Base-by-base conservation (phyloP, 2,888 invertebrate genomes). In the Coleophora flavipennella region DNA sequence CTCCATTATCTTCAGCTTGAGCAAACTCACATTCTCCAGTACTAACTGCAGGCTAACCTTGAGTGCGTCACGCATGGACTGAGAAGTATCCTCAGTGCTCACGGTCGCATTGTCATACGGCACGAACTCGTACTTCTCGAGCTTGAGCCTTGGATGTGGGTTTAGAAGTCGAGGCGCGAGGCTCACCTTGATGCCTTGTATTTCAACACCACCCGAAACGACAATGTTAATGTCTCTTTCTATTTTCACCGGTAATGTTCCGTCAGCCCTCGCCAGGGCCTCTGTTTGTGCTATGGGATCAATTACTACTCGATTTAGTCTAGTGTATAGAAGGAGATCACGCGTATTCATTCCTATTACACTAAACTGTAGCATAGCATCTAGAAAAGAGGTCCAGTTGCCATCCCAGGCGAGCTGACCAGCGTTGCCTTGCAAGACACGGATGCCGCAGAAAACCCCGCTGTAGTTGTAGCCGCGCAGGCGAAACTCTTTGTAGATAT, bases 301-400 rank as follows among this genome's bases (percentile, higher is more conserved):
- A 43, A 97, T 91, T 13, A 92, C 85, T 3, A 91, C 89, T 53
- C 90, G 89, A 66, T 94, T 93, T 43, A 98, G 87, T 42, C 96
- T 88, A 26, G 96, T 96, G 1, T 97, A 97, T 48, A 98, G 76
- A 67, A 92, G 92, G 10, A 98, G 86, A 62, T 94, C 92, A 33
- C 92, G 88, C 25, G 91, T 88, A 53, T 90, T 88, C 51, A 89
- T 89, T 38, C 92, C 91, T 48, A 97, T 81, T 58, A 97, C 93
- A 38, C 91, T 90, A 67, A 96, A 95, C 79, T 99, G 99, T 34
- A 99, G 87, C 93, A 99, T 95, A 1, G 96, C 96, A 69, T 99
- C 99, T 77, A 98, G 90, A 79, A 92, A 99, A 33, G 96, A 91
- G 41, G 98, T 90, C 97, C 98, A 99, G 77, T 97, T 94, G 50